Conservation (phyloP, 2,888 invertebrate species). For the Limnephilus auricula region DNA sequence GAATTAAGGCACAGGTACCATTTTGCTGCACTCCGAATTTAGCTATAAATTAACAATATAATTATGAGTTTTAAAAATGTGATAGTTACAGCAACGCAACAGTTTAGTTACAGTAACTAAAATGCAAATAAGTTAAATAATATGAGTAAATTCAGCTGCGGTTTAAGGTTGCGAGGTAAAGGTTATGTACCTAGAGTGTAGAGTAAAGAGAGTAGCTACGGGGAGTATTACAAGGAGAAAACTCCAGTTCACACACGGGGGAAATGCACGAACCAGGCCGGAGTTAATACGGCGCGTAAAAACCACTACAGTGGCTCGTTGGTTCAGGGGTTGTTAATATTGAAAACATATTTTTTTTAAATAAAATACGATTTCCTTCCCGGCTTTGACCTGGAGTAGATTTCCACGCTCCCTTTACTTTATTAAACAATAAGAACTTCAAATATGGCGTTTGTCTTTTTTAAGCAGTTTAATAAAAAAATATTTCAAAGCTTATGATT, state of each 20-base stretch:
- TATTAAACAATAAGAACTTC: neutral
- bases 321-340: neutral
- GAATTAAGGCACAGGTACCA: no score
- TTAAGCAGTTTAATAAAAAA: no score
- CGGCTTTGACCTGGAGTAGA: no score
- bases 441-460: neutral
- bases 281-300: slow-evolving; percentile 3
- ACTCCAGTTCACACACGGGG: neutral
- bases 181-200: neutral
- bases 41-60: no score
- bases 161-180: neutral
- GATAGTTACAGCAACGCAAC: neutral
- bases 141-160: neutral
- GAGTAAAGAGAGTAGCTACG: neutral
- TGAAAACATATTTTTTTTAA: no score
- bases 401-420: no score
- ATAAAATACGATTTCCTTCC: no score
- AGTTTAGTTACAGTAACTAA: no score
- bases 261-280: neutral
- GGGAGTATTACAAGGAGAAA: neutral
- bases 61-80: neutral
- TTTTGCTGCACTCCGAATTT: no score
- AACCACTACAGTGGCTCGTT: neutral
- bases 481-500: neutral
- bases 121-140: neutral